These are phyloP conservation scores for Drosophila hydei DNA, from an alignment of 1,140 invertebrate species.

Conservation along the genomic window DNA sequence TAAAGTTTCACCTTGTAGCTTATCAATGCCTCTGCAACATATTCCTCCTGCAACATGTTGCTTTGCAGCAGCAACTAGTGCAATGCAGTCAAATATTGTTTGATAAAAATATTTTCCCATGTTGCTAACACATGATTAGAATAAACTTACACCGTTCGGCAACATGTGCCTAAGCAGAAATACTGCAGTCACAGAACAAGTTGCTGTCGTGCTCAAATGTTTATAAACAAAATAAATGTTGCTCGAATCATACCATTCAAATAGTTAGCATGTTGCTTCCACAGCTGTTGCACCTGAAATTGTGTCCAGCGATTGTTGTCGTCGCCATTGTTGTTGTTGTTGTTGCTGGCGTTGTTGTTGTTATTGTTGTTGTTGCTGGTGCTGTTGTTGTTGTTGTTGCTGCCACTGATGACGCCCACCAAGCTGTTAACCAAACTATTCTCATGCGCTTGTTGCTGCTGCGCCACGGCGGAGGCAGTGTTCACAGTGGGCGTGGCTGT, in stretches of 20 bases:
- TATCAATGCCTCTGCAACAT: no score
- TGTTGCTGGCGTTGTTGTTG: constrained; percentile 50
- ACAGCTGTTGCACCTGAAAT: constrained; percentile 83
- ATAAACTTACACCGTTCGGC: no score
- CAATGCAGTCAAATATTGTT: no score
- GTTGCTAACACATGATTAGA: constrained; percentile 4
- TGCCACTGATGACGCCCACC: constrained; percentile 71
- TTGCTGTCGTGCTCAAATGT: background rate
- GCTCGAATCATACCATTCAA: constrained; percentile 75
- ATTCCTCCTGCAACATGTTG: no score
- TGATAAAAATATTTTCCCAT: background rate
- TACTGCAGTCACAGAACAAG: background rate
- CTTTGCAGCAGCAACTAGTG: no score
- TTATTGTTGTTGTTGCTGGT: constrained; percentile 53
- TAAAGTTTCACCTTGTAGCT: background rate
- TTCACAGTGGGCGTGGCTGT: constrained; percentile 61
- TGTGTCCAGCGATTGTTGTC: constrained; percentile 83
- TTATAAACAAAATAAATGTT: background rate
- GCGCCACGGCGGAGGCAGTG: constrained; percentile 59
- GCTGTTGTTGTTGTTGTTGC: constrained; percentile 47
- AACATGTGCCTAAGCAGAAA: background rate
- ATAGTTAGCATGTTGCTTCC: constrained; percentile 84
- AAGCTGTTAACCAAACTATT: constrained; percentile 77
- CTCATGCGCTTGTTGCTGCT: constrained; percentile 70
- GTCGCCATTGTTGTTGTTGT: constrained; percentile 50